Percentiles rank a stretch among this genome's conserved stretches.
phyloP scores from a whole-genome alignment of 2,113 vertebrate species.

The Syrrhaptes paradoxus region DNA sequence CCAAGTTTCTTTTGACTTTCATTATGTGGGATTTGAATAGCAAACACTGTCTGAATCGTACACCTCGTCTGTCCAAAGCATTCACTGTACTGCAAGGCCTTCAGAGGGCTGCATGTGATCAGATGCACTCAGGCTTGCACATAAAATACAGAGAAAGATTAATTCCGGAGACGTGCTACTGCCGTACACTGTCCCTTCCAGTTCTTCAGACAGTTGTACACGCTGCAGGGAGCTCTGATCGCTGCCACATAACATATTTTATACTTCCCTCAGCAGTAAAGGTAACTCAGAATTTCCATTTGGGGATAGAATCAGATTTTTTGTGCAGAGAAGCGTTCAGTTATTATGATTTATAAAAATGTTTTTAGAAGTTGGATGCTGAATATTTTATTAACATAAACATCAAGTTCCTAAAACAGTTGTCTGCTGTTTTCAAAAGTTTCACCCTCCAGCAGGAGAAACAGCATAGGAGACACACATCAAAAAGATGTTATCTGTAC shows the following conservation, averaged over 20 bases:
- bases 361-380: background rate
- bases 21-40: background rate
- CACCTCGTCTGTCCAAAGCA: background rate
- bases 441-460: background rate
- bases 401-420: background rate
- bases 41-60: background rate
- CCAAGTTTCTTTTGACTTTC: constrained; percentile 13
- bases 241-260: background rate
- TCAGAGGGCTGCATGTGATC: background rate
- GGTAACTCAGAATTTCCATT: background rate
- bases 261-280: background rate
- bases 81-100: background rate
- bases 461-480: background rate
- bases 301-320: background rate
- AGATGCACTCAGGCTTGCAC: background rate
- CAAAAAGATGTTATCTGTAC: background rate
- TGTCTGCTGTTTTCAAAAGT: background rate
- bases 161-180: background rate
- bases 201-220: background rate
- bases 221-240: background rate
- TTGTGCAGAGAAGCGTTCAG: background rate
- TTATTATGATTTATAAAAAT: background rate
- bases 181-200: background rate
- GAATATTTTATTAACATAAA: background rate
- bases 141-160: background rate